Evolutionary conservation across 2,888 invertebrate species (phyloP), one percentile per base, ranked within the genome.

Genomic region (Cantharis rustica): DNA sequence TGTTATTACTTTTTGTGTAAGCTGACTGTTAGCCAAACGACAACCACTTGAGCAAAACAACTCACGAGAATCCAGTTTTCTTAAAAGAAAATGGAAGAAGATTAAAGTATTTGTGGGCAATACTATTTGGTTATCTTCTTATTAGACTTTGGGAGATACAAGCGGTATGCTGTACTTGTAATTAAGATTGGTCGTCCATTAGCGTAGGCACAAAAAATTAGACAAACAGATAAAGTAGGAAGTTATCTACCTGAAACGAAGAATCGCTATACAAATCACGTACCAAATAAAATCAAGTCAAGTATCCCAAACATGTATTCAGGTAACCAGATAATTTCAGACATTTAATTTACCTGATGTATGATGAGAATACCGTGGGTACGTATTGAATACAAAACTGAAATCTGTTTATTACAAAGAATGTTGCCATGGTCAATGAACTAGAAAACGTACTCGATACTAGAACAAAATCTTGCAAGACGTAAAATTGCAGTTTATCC

Each of bases 361-460:
- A 73, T 73, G 73, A 73, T 62, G 26, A 62, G 73, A 62, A 73
- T 73, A 73, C 61, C 11, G 16, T 20, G 13, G 20, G 4, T 64
- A 20, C 20, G 23, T 66, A 66, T 9, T 66, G 47, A 66, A 66
- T 66, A 66, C 64, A 20, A 66, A 66, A 66, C n/a, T 66, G n/a
- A 66, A 66, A 66, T 66, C 64, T 66, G 64, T 66, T 66, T 66
- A 66, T 66, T 66, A 66, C 64, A 20, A 66, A 66, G 64, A 66
- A 66, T 66, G 64, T 66, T 66, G 17, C 64, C 64, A 79, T 80
- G 81, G 81, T 79, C 80, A 81, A 79, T 80, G 81, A 81, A 81
- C 81, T 77, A 78, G 73, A 79, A 78, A 76, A 47, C 62, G 68
- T 76, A 75, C 75, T 77, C 63, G 74, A 71, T 68, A 72, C 72